Conservation (phyloP, 2,797 vertebrate species). For the Phoeniculus purpureus region DNA sequence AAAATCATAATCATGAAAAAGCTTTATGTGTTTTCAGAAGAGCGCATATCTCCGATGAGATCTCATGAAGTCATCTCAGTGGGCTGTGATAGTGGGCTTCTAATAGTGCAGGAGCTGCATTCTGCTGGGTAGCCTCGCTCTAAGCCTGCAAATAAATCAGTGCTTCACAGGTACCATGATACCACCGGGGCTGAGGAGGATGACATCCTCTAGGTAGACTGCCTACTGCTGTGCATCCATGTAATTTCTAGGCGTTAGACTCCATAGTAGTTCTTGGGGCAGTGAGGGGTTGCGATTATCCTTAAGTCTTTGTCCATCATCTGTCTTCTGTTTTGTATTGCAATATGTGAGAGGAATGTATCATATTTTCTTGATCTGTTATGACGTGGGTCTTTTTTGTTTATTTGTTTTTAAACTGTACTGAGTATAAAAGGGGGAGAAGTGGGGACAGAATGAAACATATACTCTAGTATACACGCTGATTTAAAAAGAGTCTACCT, state of each 20-base stretch:
- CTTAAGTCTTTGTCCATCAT: background rate
- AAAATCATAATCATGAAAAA: background rate
- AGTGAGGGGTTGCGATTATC: background rate
- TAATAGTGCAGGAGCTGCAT: background rate
- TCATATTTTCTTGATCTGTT: background rate
- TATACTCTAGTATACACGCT: background rate
- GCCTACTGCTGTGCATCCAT: background rate
- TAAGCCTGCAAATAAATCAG: background rate
- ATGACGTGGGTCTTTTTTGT: rapidly evolving
- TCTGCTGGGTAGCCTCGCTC: background rate
- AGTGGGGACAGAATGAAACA: background rate
- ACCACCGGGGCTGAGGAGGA: background rate
- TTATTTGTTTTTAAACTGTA: background rate
- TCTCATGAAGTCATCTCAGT: background rate
- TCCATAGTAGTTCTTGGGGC: background rate
- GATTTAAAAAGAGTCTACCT: background rate
- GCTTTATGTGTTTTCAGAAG: background rate
- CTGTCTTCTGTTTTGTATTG: background rate
- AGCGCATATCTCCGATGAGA: background rate
- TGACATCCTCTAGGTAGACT: background rate
- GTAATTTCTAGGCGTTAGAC: background rate
- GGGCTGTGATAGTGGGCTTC: background rate
- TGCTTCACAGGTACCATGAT: background rate
- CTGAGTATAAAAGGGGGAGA: background rate
- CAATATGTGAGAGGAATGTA: background rate